These are phyloP conservation scores for Petrolisthes cinctipes DNA, from an alignment of 2,888 invertebrate genomes.

Conservation along the genomic window DNA sequence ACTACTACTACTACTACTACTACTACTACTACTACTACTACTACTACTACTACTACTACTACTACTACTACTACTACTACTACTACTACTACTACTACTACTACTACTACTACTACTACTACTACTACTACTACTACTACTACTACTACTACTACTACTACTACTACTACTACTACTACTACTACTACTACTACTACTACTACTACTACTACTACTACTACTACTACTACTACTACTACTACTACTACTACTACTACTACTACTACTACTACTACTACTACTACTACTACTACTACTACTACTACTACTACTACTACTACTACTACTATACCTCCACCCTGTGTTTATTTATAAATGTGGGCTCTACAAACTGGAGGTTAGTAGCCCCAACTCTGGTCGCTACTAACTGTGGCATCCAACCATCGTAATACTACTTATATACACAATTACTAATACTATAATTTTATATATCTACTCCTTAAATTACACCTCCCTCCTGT, in stretches of 20 bases:
- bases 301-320: slow-evolving; percentile 32
- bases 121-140: slow-evolving; percentile 35
- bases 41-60: slow-evolving; percentile 24
- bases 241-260: slow-evolving; percentile 28
- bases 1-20: slow-evolving; percentile 26
- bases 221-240: slow-evolving; percentile 26
- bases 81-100: slow-evolving; percentile 39
- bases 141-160: slow-evolving; percentile 25
- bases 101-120: slow-evolving; percentile 36
- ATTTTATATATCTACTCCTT: too few species aligned
- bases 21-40: slow-evolving; percentile 26
- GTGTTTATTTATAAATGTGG: too few species aligned
- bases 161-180: slow-evolving; percentile 26
- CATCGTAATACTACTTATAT: too few species aligned
- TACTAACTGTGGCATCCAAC: too few species aligned
- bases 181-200: slow-evolving; percentile 24
- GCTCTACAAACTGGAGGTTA: too few species aligned
- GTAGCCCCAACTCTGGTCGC: too few species aligned
- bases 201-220: slow-evolving; percentile 20
- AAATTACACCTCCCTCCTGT: too few species aligned
- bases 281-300: slow-evolving; percentile 37
- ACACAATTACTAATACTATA: too few species aligned
- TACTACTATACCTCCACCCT: too few species aligned
- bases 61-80: slow-evolving; percentile 34
- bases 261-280: slow-evolving; percentile 36